Base-by-base conservation (phyloP, 2,797 vertebrate species). In the Buceros bicornis region DNA sequence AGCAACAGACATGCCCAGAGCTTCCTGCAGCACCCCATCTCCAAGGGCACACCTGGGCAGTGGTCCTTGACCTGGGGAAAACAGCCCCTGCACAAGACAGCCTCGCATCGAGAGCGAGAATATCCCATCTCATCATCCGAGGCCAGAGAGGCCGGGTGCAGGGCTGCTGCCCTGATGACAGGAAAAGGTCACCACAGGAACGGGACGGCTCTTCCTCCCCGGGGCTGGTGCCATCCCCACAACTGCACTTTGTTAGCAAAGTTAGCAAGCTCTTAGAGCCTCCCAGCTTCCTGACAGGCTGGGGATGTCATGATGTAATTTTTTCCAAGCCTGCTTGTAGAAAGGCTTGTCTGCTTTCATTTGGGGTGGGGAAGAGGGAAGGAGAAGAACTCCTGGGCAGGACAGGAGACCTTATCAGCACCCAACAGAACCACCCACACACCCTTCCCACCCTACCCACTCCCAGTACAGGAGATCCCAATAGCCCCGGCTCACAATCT, bases 281-380 rank as follows among this genome's bases (percentile, higher is more conserved):
- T 91, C 67, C 21, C 45, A 0, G 61, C 67, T 96, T 96, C 95
- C 96, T 92, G 84, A 94, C 78, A 79, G 29, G 53, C 95, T 92
- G 85, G 71, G 83, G 74, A 97, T 92, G 83, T 89, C 81, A 91
- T 96, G 92, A 96, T 35, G 84, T 93, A 22, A 94, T 94, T 92
- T 92, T 65, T 96, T 96, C 95, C 95, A 73, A 89, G 77, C 13
- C 19, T 53, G 43, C 58, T 67, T 62, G 72, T 26, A 74, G 60
- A 48, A 94, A n/a, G 74, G 72, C 60, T 93, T 82, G 89, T 80
- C 83, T 90, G 64, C 95, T 94, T 94, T 87, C 65, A 78, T 81
- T 77, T 78, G 84, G 84, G 84, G 91, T 58, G 69, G 81, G 71
- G 77, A 91, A 13, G 17, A 87, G 73, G 51, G 53, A 89, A 50